Base-by-base conservation (phyloP, 2,888 invertebrate genomes). In the Eueremaeus valkanovi region DNA sequence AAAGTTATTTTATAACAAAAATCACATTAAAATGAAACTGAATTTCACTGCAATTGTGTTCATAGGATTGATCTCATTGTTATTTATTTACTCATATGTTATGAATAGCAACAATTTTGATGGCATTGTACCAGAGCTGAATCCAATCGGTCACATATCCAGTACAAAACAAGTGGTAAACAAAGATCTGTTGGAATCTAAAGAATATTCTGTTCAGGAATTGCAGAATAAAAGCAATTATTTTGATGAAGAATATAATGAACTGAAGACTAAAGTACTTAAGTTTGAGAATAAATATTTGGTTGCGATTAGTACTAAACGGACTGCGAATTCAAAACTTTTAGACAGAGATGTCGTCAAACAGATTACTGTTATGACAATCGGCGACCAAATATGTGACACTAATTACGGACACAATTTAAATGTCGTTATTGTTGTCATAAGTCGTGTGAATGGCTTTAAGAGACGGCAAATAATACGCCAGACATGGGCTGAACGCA, bases 371-470 rank as follows among this genome's bases (percentile, higher is more conserved):
- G 24, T 6, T 13, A 61, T 61, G 61, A 61, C 61, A 16, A 31
- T 61, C 31, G 61, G 61, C 18, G 31, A 31, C 8, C 8, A 61
- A 8, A 21, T 13, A 31, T 61, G 61, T 27, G 51, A 51, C 33
- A 27, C 3, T 11, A 66, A 13, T 21, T 74, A 68, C 36, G 75
- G 75, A 21, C n/a, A 49, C 8, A n/a, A 49, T 27, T 21, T 70
- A n/a, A 3, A 45, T 11, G 75, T 58, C 1, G 70, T 74, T 2
- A 42, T 74, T 21, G n/a, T 74, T 13, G 75, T 74, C n/a, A 68
- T 74, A 33, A 70, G 45, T 21, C 66, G 68, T 31, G 68, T 68
- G 27, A 49, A 74, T 36, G 75, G 68, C 51, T 74, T 74, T 70
- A 29, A 27, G 18, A 31, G 40, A 27, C 40, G 75, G n/a, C 33